These are phyloP conservation scores for Cryptocephalus moraei DNA, from an alignment of 2,888 invertebrate genomes.

Conservation along the genomic window DNA sequence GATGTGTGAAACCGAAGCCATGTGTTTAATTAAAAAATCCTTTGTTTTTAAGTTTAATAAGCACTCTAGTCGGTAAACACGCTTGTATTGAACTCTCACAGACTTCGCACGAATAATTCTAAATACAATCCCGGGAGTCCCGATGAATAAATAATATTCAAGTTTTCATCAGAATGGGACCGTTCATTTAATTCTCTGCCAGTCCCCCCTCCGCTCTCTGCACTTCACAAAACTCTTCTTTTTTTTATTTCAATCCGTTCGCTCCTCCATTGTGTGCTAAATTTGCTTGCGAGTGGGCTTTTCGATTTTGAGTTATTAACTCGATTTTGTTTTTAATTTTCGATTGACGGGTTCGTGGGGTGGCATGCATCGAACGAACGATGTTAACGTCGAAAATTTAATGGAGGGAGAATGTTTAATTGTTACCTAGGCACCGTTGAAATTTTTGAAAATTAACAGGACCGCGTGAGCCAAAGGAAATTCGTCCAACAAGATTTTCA, in stretches of 20 bases:
- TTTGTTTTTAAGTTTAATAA: conserved; percentile 40
- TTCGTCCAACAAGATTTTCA: too few species aligned
- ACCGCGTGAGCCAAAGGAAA: too few species aligned
- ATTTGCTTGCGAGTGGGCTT: conserved; percentile 9
- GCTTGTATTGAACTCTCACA: conserved; percentile 28
- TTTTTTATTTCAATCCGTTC: conserved; percentile 11
- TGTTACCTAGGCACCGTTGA: too few species aligned
- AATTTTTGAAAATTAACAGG: too few species aligned
- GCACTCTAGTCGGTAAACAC: conserved; percentile 34
- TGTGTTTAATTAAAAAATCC: conserved; percentile 40
- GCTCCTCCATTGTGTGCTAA: conserved; percentile 11
- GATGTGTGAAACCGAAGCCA: conserved; percentile 38
- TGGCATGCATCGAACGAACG: too few species aligned
- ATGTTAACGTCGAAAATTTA: too few species aligned
- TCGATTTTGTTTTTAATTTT: not conserved
- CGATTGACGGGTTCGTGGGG: not conserved
- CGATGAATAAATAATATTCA: conserved; percentile 27
- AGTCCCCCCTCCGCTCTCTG: conserved; percentile 2
- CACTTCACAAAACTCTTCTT: conserved; percentile 14
- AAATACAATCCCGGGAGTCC: conserved; percentile 27
- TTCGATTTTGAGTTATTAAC: conserved; percentile 2
- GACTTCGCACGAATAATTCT: conserved; percentile 32
- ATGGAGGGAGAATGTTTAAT: too few species aligned
- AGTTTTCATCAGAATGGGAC: conserved; percentile 22
- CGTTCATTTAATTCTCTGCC: conserved; percentile 16